Conservation (phyloP, 2,888 invertebrate species). For the Cylloceria caligata region DNA sequence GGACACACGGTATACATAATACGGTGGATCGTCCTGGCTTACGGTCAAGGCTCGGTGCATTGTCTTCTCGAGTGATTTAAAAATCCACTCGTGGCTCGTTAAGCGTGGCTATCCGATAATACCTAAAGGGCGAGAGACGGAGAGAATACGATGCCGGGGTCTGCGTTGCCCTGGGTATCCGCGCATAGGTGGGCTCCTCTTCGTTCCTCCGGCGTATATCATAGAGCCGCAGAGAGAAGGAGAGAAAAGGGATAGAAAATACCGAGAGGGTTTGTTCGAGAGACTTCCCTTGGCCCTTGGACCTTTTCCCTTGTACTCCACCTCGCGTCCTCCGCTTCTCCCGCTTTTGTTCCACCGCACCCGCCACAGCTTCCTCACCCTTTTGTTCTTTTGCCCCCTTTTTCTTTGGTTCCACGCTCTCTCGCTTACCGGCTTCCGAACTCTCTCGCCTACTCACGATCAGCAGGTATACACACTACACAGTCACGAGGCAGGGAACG, state of each 20-base stretch:
- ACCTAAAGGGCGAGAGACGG: constrained; percentile 67
- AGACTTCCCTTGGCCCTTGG: constrained; percentile 68
- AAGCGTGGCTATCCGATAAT: constrained; percentile 81
- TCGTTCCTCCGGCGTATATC: constrained; percentile 7
- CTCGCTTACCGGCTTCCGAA: constrained; percentile 57
- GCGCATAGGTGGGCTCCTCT: constrained; percentile 46
- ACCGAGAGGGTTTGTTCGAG: constrained; percentile 60
- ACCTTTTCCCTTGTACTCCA: constrained; percentile 55
- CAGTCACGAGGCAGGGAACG: constrained; percentile 23
- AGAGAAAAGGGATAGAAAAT: constrained; percentile 33
- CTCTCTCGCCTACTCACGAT: constrained; percentile 47
- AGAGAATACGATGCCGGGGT: constrained; percentile 52
- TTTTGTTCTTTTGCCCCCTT: constrained; percentile 45
- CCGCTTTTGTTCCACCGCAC: constrained; percentile 26
- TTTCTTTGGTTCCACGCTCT: constrained; percentile 26
- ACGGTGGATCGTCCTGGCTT: constrained; percentile 49
- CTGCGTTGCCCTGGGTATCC: constrained; percentile 10
- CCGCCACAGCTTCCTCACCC: constrained; percentile 48
- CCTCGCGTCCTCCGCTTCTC: constrained; percentile 42
- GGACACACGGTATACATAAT: neutral
- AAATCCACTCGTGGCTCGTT: constrained; percentile 84
- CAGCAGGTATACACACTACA: constrained; percentile 29
- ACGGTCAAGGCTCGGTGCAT: constrained; percentile 74
- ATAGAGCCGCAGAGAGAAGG: constrained; percentile 10
- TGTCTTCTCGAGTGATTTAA: constrained; percentile 83